These are phyloP conservation scores for Caenorhabditis sp. DNA, from an alignment of 2,888 invertebrate species.

Conservation along the genomic window DNA sequence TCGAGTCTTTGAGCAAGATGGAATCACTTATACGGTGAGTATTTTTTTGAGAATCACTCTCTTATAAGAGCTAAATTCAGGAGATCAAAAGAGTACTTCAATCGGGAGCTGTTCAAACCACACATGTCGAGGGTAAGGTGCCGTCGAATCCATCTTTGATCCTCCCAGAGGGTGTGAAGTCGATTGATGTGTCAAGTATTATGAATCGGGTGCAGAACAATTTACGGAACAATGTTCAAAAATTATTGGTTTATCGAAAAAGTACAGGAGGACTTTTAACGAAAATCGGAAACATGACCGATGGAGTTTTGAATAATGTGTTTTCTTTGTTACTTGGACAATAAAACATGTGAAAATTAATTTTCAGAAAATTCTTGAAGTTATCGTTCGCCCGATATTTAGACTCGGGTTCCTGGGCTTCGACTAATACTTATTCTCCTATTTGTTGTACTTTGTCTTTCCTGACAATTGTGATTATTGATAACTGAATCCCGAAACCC, in stretches of 20 bases:
- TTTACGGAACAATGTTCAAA: not conserved
- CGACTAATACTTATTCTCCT: too few species aligned
- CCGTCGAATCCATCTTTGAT: not conserved
- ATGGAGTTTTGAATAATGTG: conserved; percentile 23
- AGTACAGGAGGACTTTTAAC: conserved; percentile 9
- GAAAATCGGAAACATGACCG: conserved; percentile 31
- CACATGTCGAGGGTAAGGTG: conserved; percentile 11
- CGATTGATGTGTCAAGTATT: not conserved
- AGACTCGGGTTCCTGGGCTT: too few species aligned
- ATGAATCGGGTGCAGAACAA: not conserved
- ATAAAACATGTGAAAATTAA: not conserved
- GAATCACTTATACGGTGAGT: conserved; percentile 15
- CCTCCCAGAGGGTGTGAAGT: not conserved
- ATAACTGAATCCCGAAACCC: too few species aligned
- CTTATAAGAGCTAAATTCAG: too few species aligned
- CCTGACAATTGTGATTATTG: too few species aligned
- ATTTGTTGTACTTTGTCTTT: too few species aligned
- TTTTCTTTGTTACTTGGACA: conserved; percentile 23
- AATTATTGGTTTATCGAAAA: too few species aligned
- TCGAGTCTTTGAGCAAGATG: conserved; percentile 26
- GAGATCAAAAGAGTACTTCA: conserved; percentile 17
- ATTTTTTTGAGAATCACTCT: too few species aligned
- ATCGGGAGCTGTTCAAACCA: conserved; percentile 14
- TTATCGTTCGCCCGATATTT: too few species aligned
- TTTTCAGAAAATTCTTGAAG: too few species aligned